Evolutionary conservation across 2,797 vertebrate species (phyloP), one percentile per base, ranked within the genome.

Genomic region (Alcedo quadribrachys): DNA sequence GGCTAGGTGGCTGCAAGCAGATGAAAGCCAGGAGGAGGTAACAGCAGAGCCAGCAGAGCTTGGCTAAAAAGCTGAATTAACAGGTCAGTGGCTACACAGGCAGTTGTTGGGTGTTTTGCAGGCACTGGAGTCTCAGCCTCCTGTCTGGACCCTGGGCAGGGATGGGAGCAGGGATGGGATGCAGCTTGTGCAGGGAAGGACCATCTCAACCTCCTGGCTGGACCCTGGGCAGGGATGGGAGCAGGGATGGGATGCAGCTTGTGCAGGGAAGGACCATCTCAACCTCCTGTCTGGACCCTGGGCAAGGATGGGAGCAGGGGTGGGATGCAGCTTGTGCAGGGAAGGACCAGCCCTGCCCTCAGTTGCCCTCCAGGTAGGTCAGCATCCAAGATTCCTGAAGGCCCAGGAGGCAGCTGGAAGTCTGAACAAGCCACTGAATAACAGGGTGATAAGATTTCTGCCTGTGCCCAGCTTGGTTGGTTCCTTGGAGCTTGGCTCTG

Each of bases 121-220:
- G 91, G 16, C 15, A 13, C 28, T 6, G 33, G 15, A 35, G 60
- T 61, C 42, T 43, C 7, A 25, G 42, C 28, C 70, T 43, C 5
- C 20, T 4, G 20, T 6, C 15, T 3, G 5, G 18, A 48, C 46
- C 50, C 33, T 30, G 37, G 25, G 70, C n/a, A 8, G 2, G 14
- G 73, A 11, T 8, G 30, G 68, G 48, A 48, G 4, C 1, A 0
- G 33, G 63, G 53, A 0, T 1, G 37, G 22, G 30, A 10, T 6
- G 9, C 30, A 68, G 69, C 24, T 35, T 35, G 35, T 35, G 35
- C 35, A 35, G 35, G 35, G 35, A 35, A 35, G 35, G 11, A 11
- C 35, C 35, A 35, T 65, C 37, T 43, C 7, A 25, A 37, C n/a
- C 70, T 43, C 5, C 20, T 4, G 20, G 5, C 14, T 3, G 5